phyloP scores from a whole-genome alignment of 2,113 vertebrate species.

The Prunella himalayana region DNA sequence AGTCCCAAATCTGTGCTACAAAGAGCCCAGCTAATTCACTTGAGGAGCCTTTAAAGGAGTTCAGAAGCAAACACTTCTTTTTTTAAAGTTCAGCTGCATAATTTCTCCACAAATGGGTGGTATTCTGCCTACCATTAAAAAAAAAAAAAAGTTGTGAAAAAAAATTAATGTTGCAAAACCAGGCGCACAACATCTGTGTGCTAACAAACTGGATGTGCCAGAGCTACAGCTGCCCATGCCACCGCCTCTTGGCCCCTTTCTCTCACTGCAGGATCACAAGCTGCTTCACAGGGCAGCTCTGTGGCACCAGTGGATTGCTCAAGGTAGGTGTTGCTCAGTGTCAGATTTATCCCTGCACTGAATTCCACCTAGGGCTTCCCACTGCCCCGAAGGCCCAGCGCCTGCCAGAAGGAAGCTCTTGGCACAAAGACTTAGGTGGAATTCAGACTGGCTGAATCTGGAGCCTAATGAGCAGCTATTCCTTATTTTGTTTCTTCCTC shows the following conservation, averaged over 20 bases:
- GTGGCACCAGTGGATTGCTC: not conserved
- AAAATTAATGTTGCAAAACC: constrained; percentile 18
- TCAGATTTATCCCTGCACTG: not conserved
- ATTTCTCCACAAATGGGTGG: not conserved
- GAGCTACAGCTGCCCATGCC: not conserved
- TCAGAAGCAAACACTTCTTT: not conserved
- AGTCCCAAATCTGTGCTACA: not conserved
- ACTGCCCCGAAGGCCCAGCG: not conserved
- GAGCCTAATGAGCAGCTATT: constrained; percentile 40
- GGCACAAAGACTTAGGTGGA: constrained; percentile 34
- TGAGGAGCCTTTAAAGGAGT: not conserved
- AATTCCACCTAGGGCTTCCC: not conserved
- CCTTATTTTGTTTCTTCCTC: constrained; percentile 54
- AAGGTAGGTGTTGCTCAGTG: not conserved
- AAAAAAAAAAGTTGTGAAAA: not conserved
- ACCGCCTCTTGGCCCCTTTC: not conserved
- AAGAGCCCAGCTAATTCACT: not conserved
- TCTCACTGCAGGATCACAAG: not conserved
- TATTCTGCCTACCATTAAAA: not conserved
- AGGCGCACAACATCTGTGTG: not conserved
- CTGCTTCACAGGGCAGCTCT: not conserved
- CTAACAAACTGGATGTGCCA: constrained; percentile 2
- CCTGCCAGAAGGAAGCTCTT: constrained; percentile 19
- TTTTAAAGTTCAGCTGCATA: not conserved
- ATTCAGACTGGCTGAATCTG: constrained; percentile 43